Percentiles rank a stretch among this genome's conserved stretches.
These are phyloP conservation scores for Leptinotarsa defecta DNA, from an alignment of 1,140 invertebrate genomes.

Conservation along the genomic window DNA sequence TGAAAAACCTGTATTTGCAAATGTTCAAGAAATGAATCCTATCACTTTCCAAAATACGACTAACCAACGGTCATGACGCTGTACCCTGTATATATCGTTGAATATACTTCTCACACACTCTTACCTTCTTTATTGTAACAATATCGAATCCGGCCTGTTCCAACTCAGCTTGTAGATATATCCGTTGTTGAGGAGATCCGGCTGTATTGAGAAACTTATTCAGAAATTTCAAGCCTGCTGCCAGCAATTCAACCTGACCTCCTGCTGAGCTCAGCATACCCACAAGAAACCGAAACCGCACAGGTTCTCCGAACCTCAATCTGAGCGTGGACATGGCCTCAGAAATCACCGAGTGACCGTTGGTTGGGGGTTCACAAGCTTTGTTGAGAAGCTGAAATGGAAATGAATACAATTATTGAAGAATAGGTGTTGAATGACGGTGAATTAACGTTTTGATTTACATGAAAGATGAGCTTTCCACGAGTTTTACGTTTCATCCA, in stretches of 20 bases:
- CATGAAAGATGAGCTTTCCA: too few species aligned
- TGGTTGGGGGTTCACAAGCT: conserved; percentile 71
- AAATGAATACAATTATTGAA: neutral
- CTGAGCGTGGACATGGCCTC: conserved; percentile 89
- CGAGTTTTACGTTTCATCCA: too few species aligned
- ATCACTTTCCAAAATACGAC: too few species aligned
- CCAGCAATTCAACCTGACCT: conserved; percentile 71
- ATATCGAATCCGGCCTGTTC: conserved; percentile 82
- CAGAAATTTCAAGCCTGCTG: conserved; percentile 82
- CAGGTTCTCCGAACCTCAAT: conserved; percentile 87
- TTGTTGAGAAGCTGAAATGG: conserved; percentile 71
- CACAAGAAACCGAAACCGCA: conserved; percentile 86
- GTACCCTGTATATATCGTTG: too few species aligned
- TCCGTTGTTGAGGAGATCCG: conserved; percentile 71
- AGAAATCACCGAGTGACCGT: conserved; percentile 80
- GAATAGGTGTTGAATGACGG: too few species aligned
- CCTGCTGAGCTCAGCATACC: conserved; percentile 82
- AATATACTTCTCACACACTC: neutral
- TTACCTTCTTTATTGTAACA: conserved; percentile 70
- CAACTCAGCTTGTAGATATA: conserved; percentile 89
- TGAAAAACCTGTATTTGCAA: too few species aligned
- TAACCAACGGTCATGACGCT: too few species aligned
- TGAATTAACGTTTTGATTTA: too few species aligned
- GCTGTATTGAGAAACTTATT: conserved; percentile 81
- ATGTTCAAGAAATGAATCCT: too few species aligned